A percentile compares a stretch with the other conserved stretches of the same genome.
phyloP scores from a whole-genome alignment of 2,888 invertebrate species.

The Mythimna ferrago region DNA sequence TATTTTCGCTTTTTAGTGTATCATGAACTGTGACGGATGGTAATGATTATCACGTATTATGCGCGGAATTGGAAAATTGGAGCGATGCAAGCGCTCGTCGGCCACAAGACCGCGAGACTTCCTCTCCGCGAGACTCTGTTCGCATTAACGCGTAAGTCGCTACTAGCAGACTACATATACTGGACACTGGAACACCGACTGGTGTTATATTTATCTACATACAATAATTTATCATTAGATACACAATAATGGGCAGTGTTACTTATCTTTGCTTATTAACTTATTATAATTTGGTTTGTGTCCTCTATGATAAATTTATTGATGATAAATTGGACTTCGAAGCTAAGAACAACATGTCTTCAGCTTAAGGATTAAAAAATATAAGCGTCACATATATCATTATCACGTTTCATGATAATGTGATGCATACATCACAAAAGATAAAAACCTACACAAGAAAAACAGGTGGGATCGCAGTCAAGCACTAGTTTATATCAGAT shows the following conservation, averaged over 20 bases:
- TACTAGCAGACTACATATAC: constrained; percentile 30
- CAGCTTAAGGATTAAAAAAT: constrained; percentile 13
- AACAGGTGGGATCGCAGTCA: too few relatives aligned
- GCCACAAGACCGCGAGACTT: constrained; percentile 39
- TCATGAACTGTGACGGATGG: constrained; percentile 65
- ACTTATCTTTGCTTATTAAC: constrained; percentile 55
- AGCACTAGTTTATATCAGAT: too few relatives aligned
- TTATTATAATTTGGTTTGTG: constrained; percentile 43
- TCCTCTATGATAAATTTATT: constrained; percentile 37
- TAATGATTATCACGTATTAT: constrained; percentile 66
- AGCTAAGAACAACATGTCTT: constrained; percentile 3
- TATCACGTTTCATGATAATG: constrained; percentile 18
- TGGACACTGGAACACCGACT: constrained; percentile 29
- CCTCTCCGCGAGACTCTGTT: constrained; percentile 37
- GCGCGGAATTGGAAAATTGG: constrained; percentile 79
- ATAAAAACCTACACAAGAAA: not conserved
- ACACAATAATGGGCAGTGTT: constrained; percentile 54
- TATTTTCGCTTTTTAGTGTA: constrained; percentile 39
- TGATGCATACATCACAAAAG: not conserved
- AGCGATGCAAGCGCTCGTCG: constrained; percentile 53
- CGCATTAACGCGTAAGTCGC: constrained; percentile 27
- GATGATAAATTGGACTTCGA: constrained; percentile 26
- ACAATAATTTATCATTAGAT: constrained; percentile 53
- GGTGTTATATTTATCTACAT: constrained; percentile 42
- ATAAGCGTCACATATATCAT: not conserved